Evolutionary conservation across 2,113 vertebrate genomes (phyloP).

Genomic region (Bufo gargarizans): DNA sequence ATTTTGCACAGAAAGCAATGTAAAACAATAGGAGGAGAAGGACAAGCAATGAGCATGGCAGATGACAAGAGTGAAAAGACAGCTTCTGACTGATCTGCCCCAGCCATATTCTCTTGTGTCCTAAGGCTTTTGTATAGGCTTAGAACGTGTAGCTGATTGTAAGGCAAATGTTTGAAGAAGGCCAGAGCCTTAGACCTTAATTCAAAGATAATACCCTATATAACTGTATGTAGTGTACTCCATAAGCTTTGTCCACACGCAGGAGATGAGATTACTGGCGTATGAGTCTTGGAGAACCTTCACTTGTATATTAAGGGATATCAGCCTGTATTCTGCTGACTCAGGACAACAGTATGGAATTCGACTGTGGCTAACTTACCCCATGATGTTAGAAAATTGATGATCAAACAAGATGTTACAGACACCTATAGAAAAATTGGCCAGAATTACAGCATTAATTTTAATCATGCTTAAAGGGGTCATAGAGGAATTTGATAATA

Average conservation of each 20-base stretch:
- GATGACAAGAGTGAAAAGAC: constrained; percentile 32
- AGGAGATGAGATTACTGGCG: not conserved
- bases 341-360: too few species aligned
- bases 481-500: too few species aligned
- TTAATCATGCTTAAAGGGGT: too few species aligned
- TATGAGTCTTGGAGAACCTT: not conserved
- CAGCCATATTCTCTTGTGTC: not conserved
- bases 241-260: not conserved
- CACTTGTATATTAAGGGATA: not conserved
- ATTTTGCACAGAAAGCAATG: constrained; percentile 39
- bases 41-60: constrained; percentile 46
- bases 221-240: not conserved
- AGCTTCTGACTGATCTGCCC: constrained; percentile 12
- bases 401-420: too few species aligned
- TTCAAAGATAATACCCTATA: too few species aligned
- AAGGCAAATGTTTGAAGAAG: not conserved
- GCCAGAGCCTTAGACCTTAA: not conserved
- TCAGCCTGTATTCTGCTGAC: too few species aligned
- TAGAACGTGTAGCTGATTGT: constrained; percentile 2
- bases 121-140: constrained; percentile 6
- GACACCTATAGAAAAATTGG: too few species aligned
- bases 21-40: constrained; percentile 49
- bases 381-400: too few species aligned
- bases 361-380: too few species aligned
- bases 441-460: too few species aligned